A percentile compares a stretch with the other conserved stretches of the same genome.
These are phyloP conservation scores for Ascaphus truei DNA, from an alignment of 2,113 vertebrate genomes.

Conservation along the genomic window DNA sequence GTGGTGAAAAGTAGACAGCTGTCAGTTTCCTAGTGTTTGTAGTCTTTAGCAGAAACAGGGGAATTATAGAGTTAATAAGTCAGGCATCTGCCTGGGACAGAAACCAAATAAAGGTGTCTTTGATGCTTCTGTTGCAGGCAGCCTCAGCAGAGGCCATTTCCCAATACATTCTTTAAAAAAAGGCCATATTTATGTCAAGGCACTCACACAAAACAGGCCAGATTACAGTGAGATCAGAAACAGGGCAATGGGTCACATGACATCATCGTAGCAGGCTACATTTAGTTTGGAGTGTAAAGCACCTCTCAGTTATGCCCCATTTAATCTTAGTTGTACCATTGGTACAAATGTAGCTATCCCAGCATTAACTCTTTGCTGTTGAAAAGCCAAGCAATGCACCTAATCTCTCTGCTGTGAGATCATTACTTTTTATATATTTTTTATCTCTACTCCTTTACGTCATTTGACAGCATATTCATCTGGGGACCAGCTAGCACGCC, in stretches of 20 bases:
- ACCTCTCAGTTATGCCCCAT: no score
- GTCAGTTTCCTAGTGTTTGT: background rate
- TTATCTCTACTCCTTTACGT: no score
- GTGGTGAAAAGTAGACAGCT: background rate
- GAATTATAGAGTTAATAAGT: background rate
- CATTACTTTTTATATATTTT: no score
- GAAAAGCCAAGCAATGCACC: no score
- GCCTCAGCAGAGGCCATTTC: background rate
- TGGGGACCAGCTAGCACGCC: no score
- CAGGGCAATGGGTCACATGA: background rate
- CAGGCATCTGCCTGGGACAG: conserved; percentile 9
- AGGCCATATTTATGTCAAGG: background rate
- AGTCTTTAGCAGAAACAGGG: background rate
- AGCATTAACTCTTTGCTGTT: no score
- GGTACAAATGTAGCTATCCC: no score
- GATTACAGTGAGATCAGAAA: background rate
- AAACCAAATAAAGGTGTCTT: background rate
- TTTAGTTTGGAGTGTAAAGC: background rate
- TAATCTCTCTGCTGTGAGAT: no score
- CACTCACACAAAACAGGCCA: background rate
- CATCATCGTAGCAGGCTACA: background rate
- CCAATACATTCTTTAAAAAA: background rate
- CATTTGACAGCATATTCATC: no score
- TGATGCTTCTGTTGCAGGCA: background rate
- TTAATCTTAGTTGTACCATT: no score